Evolutionary conservation across 2,888 invertebrate species (phyloP).

Genomic region (Fragum whitleyi): DNA sequence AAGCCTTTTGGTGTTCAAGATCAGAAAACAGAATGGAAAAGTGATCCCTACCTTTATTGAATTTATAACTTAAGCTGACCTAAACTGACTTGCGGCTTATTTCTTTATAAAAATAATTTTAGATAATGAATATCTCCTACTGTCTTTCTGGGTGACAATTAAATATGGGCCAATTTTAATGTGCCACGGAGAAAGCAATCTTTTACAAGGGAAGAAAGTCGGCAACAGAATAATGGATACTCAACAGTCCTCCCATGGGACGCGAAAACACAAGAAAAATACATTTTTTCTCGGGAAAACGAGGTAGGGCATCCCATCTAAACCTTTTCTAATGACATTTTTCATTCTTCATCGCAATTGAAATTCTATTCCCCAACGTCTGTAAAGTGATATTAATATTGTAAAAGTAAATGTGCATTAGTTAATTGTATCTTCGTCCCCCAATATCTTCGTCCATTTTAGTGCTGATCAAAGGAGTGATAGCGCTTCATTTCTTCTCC

Average conservation of each 20-base stretch:
- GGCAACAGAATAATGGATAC: slow-evolving; percentile 7
- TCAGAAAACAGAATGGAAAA: too few relatives aligned
- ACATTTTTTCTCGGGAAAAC: slow-evolving; percentile 48
- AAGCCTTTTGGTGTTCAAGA: too few relatives aligned
- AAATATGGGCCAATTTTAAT: too few relatives aligned
- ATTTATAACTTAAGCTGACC: too few relatives aligned
- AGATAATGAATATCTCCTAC: too few relatives aligned
- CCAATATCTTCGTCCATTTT: slow-evolving; percentile 50
- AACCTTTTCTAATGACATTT: slow-evolving; percentile 61
- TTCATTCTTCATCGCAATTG: slow-evolving; percentile 70
- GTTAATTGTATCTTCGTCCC: slow-evolving; percentile 75
- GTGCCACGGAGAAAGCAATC: not conserved
- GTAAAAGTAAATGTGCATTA: slow-evolving; percentile 77
- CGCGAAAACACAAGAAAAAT: slow-evolving; percentile 59
- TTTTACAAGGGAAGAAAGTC: not conserved
- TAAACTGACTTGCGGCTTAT: too few relatives aligned
- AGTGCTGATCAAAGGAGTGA: slow-evolving; percentile 44
- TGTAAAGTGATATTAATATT: slow-evolving; percentile 76
- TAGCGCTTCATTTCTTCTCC: slow-evolving; percentile 13
- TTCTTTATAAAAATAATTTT: too few relatives aligned
- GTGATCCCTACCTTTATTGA: too few relatives aligned
- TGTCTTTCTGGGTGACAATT: too few relatives aligned
- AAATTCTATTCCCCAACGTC: slow-evolving; percentile 69
- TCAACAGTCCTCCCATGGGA: slow-evolving; percentile 38
- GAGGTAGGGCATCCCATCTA: slow-evolving; percentile 49